Conservation (phyloP, 2,113 vertebrate species). For the Xenus cinereus region DNA sequence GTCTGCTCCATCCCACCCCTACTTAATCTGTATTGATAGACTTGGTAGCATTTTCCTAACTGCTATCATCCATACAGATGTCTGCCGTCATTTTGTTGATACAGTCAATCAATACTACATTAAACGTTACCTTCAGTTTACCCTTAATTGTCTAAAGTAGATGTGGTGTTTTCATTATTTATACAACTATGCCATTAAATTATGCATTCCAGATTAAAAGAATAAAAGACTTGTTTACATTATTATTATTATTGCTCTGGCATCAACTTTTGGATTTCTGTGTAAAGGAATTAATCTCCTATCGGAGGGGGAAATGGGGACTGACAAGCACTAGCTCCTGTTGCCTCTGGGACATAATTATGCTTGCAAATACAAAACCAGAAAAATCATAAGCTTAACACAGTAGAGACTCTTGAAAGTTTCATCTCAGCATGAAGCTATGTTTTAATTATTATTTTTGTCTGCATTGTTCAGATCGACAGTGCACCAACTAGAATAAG, state of each 20-base stretch:
- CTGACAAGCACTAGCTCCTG: conserved; percentile 57
- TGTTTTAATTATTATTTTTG: conserved; percentile 74
- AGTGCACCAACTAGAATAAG: conserved; percentile 54
- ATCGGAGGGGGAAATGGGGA: conserved; percentile 28
- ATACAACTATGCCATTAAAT: conserved; percentile 54
- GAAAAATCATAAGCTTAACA: conserved; percentile 69
- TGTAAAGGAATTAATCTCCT: conserved; percentile 66
- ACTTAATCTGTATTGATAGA: conserved; percentile 52
- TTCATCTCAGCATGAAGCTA: conserved; percentile 71
- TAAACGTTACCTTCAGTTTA: conserved; percentile 65
- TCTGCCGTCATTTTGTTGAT: conserved; percentile 49
- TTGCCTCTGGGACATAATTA: conserved; percentile 69
- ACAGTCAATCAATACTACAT: conserved; percentile 64
- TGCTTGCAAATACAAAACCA: conserved; percentile 58
- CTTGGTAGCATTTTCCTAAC: conserved; percentile 54
- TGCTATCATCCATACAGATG: conserved; percentile 55
- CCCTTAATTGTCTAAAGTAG: conserved; percentile 64
- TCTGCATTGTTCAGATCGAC: conserved; percentile 59
- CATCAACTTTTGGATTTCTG: conserved; percentile 63
- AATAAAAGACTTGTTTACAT: conserved; percentile 54
- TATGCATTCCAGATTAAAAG: conserved; percentile 61
- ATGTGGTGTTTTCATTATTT: conserved; percentile 67
- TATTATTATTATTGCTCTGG: conserved; percentile 59
- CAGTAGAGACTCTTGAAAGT: conserved; percentile 64
- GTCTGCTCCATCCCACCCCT: not conserved